Base-by-base conservation (phyloP, 2,113 vertebrate genomes). In the Takifugu bimaculatus region DNA sequence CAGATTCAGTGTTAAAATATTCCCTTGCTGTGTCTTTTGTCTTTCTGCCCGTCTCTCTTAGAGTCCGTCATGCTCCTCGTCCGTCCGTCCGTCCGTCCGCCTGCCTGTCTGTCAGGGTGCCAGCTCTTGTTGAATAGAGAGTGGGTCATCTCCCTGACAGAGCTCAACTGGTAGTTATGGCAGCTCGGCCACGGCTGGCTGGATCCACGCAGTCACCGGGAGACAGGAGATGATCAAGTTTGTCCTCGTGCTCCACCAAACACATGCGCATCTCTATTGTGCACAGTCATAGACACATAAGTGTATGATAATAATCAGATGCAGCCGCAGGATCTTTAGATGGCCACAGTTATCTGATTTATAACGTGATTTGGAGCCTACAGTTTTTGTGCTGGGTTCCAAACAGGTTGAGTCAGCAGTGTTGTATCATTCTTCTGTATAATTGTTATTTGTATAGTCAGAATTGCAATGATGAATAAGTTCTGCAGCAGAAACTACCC, bases 91-190 rank as follows among this genome's bases (percentile, higher is more conserved):
- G 83, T 89, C 82, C 76, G 32, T 47, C 70, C 65, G 27, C 15
- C 71, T 20, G 78, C 71, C 70, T 35, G 66, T 83, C 76, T 63
- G 83, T 89, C 82, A 79, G 71, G 25, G 63, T 68, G 74, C 79
- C 75, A 79, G 71, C 63, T 74, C 81, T 81, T 71, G 83, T 79
- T 80, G 83, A 85, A 80, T 75, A 77, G 70, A 74, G 80, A 83
- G 79, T 58, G 78, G 87, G 84, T 88, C 85, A 75, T 84, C 81
- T 86, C 74, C 69, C 78, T 90, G 89, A 90, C 89, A 86, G 85
- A 78, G 78, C 86, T 84, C 87, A 85, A 81, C 84, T 77, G 85
- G 82, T 90, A 87, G 87, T 87, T 88, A 85, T 89, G 82, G 80
- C 82, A 85, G 86, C 77, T 57, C 80, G 52, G 75, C 69, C 67